These are phyloP conservation scores for Chamaetylas fuelleborni DNA, from an alignment of 2,113 vertebrate species.

Conservation along the genomic window DNA sequence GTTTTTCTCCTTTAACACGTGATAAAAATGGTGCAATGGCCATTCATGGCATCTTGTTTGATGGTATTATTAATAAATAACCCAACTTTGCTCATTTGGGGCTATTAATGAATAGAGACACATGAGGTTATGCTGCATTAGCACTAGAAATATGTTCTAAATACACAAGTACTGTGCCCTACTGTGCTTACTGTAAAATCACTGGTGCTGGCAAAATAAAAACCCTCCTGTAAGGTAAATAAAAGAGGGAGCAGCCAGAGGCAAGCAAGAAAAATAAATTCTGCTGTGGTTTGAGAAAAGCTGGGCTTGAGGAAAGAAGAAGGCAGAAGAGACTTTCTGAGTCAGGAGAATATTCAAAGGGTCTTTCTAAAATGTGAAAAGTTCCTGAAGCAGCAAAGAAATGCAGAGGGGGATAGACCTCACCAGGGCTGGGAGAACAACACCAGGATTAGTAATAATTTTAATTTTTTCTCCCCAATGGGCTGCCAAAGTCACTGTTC, in stretches of 20 bases:
- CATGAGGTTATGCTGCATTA: neutral
- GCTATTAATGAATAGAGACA: neutral
- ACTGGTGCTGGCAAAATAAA: neutral
- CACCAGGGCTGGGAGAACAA: neutral
- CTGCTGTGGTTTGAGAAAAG: neutral
- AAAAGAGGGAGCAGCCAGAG: neutral
- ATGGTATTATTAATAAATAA: neutral
- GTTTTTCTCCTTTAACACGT: neutral
- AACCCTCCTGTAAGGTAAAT: neutral
- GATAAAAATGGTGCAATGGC: neutral
- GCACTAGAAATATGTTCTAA: neutral
- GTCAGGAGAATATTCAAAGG: neutral
- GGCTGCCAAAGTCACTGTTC: neutral
- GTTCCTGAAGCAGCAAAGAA: neutral
- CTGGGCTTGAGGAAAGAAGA: neutral
- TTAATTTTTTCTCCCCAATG: too few relatives aligned
- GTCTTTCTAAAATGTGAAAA: neutral
- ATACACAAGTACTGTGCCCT: neutral
- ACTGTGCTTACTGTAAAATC: neutral
- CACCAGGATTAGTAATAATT: neutral
- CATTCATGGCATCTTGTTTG: neutral
- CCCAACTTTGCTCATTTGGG: neutral
- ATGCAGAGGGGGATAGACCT: neutral
- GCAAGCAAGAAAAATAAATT: neutral
- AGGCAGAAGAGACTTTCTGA: neutral